Percentiles rank a stretch among this genome's conserved stretches.
phyloP scores from a whole-genome alignment of 2,888 invertebrate species.

The Perdita meconis region DNA sequence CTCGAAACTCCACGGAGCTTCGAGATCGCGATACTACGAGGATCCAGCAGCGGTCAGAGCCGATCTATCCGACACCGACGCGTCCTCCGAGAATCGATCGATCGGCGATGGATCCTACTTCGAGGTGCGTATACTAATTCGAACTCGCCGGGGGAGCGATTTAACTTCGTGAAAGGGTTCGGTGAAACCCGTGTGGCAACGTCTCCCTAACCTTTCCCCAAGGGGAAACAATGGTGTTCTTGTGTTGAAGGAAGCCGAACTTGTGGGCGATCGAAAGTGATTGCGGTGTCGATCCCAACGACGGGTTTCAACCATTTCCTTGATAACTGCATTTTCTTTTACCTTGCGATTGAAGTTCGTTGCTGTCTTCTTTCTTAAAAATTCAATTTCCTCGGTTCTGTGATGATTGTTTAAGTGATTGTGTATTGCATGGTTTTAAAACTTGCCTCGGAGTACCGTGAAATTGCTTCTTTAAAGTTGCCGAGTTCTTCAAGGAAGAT shows the following conservation, averaged over 20 bases:
- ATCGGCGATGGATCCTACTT: constrained; percentile 83
- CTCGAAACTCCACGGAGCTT: constrained; percentile 40
- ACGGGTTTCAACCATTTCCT: no score
- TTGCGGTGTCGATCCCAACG: neutral
- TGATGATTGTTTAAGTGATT: no score
- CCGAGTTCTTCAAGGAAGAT: no score
- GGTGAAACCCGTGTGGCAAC: constrained; percentile 38
- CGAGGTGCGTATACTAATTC: constrained; percentile 77
- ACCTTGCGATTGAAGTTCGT: no score
- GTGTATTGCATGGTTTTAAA: no score
- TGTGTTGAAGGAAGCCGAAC: constrained; percentile 2
- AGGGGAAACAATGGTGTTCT: constrained; percentile 36
- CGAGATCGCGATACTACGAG: constrained; percentile 61
- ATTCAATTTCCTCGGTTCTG: no score
- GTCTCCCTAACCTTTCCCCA: constrained; percentile 22
- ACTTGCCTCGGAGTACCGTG: no score
- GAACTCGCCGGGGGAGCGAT: neutral
- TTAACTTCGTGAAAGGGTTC: constrained; percentile 1
- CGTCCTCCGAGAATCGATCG: constrained; percentile 79
- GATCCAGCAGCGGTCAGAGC: constrained; percentile 59
- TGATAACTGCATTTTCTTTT: no score
- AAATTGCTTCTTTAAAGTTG: no score
- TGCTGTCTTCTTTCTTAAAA: no score
- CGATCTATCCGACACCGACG: constrained; percentile 81
- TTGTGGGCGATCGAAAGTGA: neutral